Conservation (phyloP, 1,140 invertebrate genomes). For the Zaprionus vittiger region DNA sequence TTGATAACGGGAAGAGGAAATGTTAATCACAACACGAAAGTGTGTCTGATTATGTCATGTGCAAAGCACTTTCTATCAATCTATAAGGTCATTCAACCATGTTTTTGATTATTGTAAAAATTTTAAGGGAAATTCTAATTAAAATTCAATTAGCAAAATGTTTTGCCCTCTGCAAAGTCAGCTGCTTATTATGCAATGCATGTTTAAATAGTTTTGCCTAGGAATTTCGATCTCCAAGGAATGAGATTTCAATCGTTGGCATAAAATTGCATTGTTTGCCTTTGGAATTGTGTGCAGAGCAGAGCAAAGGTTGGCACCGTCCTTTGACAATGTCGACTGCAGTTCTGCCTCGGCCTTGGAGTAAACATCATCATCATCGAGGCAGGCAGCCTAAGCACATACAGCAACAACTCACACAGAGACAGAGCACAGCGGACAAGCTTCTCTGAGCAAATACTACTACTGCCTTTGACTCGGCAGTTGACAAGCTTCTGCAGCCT, state of each 20-base stretch:
- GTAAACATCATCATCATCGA: slow-evolving; percentile 11
- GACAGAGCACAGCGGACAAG: not conserved
- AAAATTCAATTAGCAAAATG: slow-evolving; percentile 4
- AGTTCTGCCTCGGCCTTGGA: slow-evolving; percentile 12
- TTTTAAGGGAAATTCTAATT: not conserved
- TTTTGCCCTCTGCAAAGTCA: not conserved
- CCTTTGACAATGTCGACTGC: slow-evolving; percentile 26
- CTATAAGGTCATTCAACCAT: not conserved
- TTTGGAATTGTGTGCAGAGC: not conserved
- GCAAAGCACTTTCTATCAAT: not conserved
- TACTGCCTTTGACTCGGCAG: slow-evolving; percentile 28
- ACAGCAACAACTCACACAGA: not conserved
- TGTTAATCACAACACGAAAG: not conserved
- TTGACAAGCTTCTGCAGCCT: slow-evolving; percentile 36
- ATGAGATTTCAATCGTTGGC: slow-evolving; percentile 11
- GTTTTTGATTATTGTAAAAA: not conserved
- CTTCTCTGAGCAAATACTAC: not conserved
- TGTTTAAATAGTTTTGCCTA: not conserved
- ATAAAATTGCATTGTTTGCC: slow-evolving; percentile 33
- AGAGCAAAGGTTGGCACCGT: not conserved
- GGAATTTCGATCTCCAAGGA: not conserved
- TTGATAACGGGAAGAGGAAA: not conserved
- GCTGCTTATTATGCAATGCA: not conserved
- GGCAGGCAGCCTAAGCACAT: slow-evolving; percentile 1
- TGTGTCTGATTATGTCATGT: too few relatives aligned